These are phyloP conservation scores for Pyrgilauda ruficollis DNA, from an alignment of 2,113 vertebrate species.

Conservation along the genomic window DNA sequence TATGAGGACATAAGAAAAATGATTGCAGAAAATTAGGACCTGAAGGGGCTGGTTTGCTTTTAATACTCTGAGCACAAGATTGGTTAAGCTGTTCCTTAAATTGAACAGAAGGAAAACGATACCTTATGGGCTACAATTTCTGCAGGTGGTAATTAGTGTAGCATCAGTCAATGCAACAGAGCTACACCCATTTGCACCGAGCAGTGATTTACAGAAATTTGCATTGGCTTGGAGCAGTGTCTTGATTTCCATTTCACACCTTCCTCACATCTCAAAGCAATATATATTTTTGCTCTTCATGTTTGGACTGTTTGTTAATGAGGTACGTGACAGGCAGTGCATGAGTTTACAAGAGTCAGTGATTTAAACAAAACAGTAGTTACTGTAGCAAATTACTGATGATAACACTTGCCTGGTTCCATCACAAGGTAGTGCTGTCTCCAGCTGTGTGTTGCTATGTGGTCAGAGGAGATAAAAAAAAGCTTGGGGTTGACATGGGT, in stretches of 20 bases:
- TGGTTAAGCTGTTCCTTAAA: neutral
- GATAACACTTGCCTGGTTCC: neutral
- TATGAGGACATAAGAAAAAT: neutral
- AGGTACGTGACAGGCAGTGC: neutral
- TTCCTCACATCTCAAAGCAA: neutral
- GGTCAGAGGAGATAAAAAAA: neutral
- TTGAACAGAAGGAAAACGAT: neutral
- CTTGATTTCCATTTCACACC: neutral
- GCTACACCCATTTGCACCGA: neutral
- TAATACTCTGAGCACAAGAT: neutral
- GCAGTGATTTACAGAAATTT: neutral
- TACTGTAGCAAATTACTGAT: neutral
- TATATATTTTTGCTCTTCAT: neutral
- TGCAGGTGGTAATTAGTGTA: neutral
- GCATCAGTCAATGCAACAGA: neutral
- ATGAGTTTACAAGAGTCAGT: neutral
- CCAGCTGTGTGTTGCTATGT: neutral
- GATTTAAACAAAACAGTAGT: neutral
- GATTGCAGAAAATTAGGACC: neutral
- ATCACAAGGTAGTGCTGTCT: neutral
- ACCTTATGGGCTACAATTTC: neutral
- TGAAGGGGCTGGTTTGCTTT: neutral
- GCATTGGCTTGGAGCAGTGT: neutral
- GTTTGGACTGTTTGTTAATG: constrained; percentile 8
- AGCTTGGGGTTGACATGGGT: neutral